Conservation (phyloP, 2,113 vertebrate species). For the Rallus limicola region DNA sequence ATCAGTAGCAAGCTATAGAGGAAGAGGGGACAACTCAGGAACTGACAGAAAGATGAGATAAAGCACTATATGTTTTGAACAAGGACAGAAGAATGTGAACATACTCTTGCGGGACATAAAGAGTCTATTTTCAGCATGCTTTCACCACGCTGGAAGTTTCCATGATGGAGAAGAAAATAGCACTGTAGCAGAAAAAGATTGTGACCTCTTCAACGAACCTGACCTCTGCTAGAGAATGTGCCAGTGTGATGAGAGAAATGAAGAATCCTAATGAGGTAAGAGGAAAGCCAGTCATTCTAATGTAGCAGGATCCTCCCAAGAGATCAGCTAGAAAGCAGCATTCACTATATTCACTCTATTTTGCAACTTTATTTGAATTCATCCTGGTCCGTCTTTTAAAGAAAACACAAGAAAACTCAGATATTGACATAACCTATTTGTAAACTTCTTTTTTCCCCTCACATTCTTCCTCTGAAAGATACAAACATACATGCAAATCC, state of each 20-base stretch:
- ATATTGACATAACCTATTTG: background rate
- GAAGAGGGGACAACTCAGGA: background rate
- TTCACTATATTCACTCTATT: background rate
- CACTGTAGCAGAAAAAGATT: background rate
- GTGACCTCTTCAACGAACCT: background rate
- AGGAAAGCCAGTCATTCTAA: background rate
- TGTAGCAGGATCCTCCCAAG: background rate
- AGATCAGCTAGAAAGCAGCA: background rate
- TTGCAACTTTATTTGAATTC: background rate
- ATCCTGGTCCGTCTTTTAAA: background rate
- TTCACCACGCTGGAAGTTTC: background rate
- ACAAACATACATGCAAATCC: background rate
- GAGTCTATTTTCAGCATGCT: conserved; percentile 6
- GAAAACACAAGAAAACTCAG: background rate
- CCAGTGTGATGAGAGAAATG: conserved; percentile 23
- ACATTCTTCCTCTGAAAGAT: background rate
- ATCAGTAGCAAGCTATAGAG: background rate
- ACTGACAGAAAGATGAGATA: background rate
- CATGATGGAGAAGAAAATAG: conserved; percentile 37
- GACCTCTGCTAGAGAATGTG: conserved; percentile 37
- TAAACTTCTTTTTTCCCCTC: background rate
- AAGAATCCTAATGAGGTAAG: conserved; percentile 38
- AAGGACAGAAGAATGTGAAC: background rate
- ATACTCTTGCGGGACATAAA: background rate
- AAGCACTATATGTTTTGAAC: background rate